Base-by-base conservation (phyloP, 2,888 invertebrate genomes). In the Lissocephala sabroskyi region DNA sequence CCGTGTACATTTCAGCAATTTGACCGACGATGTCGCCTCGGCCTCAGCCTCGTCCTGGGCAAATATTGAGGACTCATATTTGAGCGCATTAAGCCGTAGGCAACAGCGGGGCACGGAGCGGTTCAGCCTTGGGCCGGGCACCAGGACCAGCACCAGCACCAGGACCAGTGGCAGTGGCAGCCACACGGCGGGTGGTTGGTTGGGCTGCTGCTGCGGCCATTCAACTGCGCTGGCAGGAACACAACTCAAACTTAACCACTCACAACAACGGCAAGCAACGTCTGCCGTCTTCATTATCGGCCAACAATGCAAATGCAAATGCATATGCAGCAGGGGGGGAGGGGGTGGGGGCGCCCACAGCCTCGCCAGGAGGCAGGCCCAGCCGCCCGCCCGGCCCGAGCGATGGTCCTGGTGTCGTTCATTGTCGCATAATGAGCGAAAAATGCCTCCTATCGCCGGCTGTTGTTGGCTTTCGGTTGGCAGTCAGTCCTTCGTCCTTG, bases 61-160 rank as follows among this genome's bases (percentile, higher is more conserved):
- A 65, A 66, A 65, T 71, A 65, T 65, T 65, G 65, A 63, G n/a
- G 63, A 71, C 59, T 65, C 65, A 56, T 56, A 56, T 71, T 71
- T 63, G 73, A 56, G 58, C 56, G 61, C 35, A 35, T 35, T 35
- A 35, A 35, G n/a, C n/a, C n/a, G n/a, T n/a, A n/a, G n/a, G n/a
- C n/a, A n/a, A n/a, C n/a, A n/a, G n/a, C n/a, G n/a, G n/a, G n/a
- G n/a, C n/a, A n/a, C n/a, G n/a, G n/a, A n/a, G n/a, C n/a, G n/a
- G n/a, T n/a, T n/a, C 35, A 35, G 16, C 35, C 11, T 7, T 14
- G 17, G 16, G 16, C 10, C 30, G 11, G 35, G 35, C 35, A 35
- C 10, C 10, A 35, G 16, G 14, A 16, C 16, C 14, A 23, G 23
- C 7, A 23, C 23, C 23, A 23, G 23, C 23, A 23, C 23, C 23